A percentile compares a stretch with the other conserved stretches of the same genome.
Conservation (phyloP, 2,888 invertebrate species). For the Cosmopolites sordidus region DNA sequence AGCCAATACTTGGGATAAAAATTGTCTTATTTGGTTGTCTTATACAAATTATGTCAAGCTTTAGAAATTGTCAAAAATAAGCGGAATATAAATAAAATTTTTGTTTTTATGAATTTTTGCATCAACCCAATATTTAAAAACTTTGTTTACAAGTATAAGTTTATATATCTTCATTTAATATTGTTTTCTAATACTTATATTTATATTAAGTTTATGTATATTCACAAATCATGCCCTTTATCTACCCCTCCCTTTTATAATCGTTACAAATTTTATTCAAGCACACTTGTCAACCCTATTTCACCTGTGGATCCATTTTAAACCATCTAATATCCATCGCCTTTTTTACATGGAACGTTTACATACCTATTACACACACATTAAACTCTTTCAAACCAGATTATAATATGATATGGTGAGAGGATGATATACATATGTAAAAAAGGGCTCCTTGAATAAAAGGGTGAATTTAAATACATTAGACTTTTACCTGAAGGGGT, state of each 20-base stretch:
- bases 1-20: too few species aligned
- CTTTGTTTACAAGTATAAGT: too few species aligned
- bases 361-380: neutral
- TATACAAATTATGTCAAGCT: too few species aligned
- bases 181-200: too few species aligned
- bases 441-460: constrained; percentile 10
- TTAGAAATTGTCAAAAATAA: too few species aligned
- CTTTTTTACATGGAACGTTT: neutral
- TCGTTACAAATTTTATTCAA: neutral
- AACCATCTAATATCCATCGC: neutral
- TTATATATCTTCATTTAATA: too few species aligned
- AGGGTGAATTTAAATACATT: constrained; percentile 23
- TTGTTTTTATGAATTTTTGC: too few species aligned
- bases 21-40: too few species aligned
- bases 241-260: neutral
- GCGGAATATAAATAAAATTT: too few species aligned
- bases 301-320: neutral
- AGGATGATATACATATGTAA: constrained; percentile 18
- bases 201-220: too few species aligned
- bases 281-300: neutral
- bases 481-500: constrained; percentile 10
- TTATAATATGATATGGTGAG: neutral
- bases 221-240: too few species aligned
- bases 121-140: too few species aligned
- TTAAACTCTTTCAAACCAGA: neutral